Base-by-base conservation (phyloP, 2,888 invertebrate species). In the Polydesmus complanatus region DNA sequence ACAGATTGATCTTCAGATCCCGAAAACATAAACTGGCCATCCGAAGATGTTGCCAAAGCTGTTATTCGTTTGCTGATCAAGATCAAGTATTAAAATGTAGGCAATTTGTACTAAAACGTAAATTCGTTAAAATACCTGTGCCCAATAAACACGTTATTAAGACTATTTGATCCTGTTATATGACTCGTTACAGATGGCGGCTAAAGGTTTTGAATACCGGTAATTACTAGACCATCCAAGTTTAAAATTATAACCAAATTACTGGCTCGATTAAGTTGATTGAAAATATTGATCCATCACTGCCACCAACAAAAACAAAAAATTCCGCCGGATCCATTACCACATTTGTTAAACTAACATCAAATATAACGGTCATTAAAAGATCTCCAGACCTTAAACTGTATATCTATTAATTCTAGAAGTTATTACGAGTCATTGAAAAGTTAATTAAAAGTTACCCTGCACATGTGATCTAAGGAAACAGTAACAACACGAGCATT, bases 391-490 rank as follows among this genome's bases (percentile, higher is more conserved):
- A 79, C 18, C 78, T 70, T 14, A 92, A 72, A 65, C 87, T 85
- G 74, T 89, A 92, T 22, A 94, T 54, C 72, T 73, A 65, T 47
- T 52, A 21, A 52, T 52, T 22, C 5, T 8, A 21, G 8, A 11
- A 8, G n/a, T 11, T 11, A 52, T 52, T 19, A 52, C 11, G 19
- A 5, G 26, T 19, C 27, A 22, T 21, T 22, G 23, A 54, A 27
- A 27, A 8, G 27, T 27, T 55, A 14, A 19, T 54, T 53, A 18
- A 11, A 22, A 57, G 65, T 64, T 65, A 73, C 79, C 73, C 86
- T 86, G 68, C 87, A 86, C 11, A 88, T 86, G 67, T 86, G 81
- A 72, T 95, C 94, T 58, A 82, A 73, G 0, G 93, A 92, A 2
- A 84, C 83, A 0, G 92, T 85, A 58, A 81, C 82, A 62, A 93